These are phyloP conservation scores for Scleropages formosus DNA, from an alignment of 2,797 vertebrate genomes.

Conservation along the genomic window DNA sequence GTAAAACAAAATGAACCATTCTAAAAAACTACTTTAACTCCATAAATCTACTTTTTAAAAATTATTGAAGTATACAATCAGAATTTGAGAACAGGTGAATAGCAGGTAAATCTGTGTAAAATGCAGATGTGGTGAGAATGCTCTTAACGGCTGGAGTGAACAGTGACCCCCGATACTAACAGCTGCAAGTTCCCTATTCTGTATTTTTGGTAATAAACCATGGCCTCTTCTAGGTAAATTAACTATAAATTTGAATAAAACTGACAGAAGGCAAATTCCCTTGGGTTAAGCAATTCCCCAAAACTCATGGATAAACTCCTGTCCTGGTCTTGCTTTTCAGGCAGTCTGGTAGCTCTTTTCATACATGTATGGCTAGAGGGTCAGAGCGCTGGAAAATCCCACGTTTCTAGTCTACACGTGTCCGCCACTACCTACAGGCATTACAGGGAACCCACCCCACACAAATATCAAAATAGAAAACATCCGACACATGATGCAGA, in stretches of 20 bases:
- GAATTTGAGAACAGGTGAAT: neutral
- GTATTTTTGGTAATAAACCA: neutral
- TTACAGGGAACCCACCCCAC: neutral
- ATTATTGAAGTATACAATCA: neutral
- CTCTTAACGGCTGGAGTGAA: neutral
- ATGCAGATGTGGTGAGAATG: neutral
- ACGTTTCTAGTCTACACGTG: neutral
- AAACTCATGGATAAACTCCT: neutral
- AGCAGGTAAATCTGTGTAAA: neutral
- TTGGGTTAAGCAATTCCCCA: neutral
- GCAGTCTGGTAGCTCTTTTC: neutral
- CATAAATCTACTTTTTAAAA: neutral
- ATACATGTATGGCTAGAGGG: neutral
- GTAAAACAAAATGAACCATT: neutral
- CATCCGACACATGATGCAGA: neutral
- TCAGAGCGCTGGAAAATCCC: neutral
- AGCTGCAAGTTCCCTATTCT: neutral
- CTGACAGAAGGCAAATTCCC: neutral
- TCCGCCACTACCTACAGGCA: neutral
- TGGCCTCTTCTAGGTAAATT: constrained; percentile 1
- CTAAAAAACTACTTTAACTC: neutral
- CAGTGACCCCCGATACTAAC: too few relatives aligned
- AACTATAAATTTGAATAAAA: constrained; percentile 2
- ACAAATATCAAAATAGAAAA: neutral
- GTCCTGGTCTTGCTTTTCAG: neutral